phyloP scores from a whole-genome alignment of 2,888 invertebrate genomes.

The Polydrusus pterygomalis region DNA sequence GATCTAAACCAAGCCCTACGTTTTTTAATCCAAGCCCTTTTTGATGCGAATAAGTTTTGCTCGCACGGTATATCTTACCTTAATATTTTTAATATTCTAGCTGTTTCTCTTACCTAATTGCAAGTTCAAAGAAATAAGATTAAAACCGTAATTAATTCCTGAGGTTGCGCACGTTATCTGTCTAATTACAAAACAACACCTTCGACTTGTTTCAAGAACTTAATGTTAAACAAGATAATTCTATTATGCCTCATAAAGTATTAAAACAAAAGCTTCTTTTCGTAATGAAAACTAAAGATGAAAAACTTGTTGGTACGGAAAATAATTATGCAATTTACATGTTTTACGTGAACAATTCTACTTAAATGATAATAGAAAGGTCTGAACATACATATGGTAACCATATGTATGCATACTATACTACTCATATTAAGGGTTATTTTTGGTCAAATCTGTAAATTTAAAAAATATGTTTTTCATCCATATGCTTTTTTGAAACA shows the following conservation, averaged over 20 bases:
- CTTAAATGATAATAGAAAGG: too few relatives aligned
- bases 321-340: background rate
- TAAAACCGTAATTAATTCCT: slow-evolving; percentile 10
- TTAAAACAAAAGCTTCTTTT: background rate
- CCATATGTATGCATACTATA: too few relatives aligned
- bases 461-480: too few relatives aligned
- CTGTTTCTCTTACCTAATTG: background rate
- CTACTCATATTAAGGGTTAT: too few relatives aligned
- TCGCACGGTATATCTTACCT: too few relatives aligned
- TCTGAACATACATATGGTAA: too few relatives aligned
- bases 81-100: background rate
- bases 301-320: background rate
- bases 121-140: background rate
- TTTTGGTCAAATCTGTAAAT: too few relatives aligned
- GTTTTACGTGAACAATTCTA: too few relatives aligned
- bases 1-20: too few relatives aligned
- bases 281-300: background rate
- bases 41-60: too few relatives aligned
- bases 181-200: slow-evolving; percentile 13
- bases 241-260: background rate
- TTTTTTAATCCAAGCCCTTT: too few relatives aligned
- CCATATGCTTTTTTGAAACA: too few relatives aligned
- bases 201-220: background rate
- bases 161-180: slow-evolving; percentile 1
- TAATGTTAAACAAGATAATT: background rate